Base-by-base conservation (phyloP, 2,888 invertebrate species). In the Orthosia cruda region DNA sequence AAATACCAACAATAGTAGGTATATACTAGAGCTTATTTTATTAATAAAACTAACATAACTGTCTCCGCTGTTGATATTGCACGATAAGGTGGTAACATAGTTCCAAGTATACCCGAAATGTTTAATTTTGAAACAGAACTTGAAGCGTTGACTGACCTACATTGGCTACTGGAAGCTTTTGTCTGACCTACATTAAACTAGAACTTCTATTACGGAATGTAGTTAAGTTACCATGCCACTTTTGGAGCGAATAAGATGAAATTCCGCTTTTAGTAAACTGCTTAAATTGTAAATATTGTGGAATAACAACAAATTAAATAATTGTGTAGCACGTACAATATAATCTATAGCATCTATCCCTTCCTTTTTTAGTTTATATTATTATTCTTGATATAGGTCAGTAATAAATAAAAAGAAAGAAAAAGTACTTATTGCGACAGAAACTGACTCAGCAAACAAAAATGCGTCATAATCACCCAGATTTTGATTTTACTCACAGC, bases 41-140 rank as follows among this genome's bases (percentile, higher is more conserved):
- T 26, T 47, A 63, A 47, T 55, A 32, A 49, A 49, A 23, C 18
- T 40, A 12, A 57, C 13, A 47, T 2, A 65, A 54, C 12, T 20
- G 20, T n/a, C 9, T 18, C 23, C 23, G 16, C n/a, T 40, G 5
- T 32, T 13, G 13, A 26, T 59, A 54, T 23, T 12, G 4, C 45
- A 18, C 20, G 40, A 71, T 71, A 71, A 20, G 16, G 11, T 54
- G 40, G 71, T 71, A 71, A 26, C 40, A 64, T 20, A 58, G 26
- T 45, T 47, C 32, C 47, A 59, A 16, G 16, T 12, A 15, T 18
- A 26, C 75, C 20, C 45, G 26, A 74, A 57, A 64, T 49, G 18
- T 74, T 64, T 50, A n/a, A 74, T 74, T 74, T 73, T 15, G n/a
- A 63, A 64, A 63, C 54, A 52, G 32, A 54, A 47, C 18, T 62